Base-by-base conservation (phyloP, 2,888 invertebrate species). In the Fragum whitleyi region DNA sequence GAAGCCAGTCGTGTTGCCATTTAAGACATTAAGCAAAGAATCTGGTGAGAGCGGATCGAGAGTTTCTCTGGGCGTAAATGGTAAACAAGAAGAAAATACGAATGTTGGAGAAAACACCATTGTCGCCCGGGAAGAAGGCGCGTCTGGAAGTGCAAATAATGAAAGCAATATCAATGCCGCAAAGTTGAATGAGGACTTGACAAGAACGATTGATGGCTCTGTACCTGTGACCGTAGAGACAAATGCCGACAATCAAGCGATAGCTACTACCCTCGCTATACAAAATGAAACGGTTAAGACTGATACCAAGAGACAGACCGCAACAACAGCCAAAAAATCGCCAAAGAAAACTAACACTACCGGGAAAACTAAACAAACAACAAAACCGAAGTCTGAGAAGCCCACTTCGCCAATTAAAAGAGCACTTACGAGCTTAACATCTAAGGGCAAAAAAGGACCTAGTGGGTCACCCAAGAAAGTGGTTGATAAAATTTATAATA, bases 351-450 rank as follows among this genome's bases (percentile, higher is more conserved):
- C 32, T 26, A 28, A 32, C 7, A 14, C 29, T 61, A 19, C 61
- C 2, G 61, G 29, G 3, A 61, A 61, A 19, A 2, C 61, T 28
- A 61, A 61, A 19, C 61, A 21, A 51, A 51, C 39, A 28, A 28
- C 68, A 51, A 68, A 51, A 42, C 28, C 51, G 14, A 28, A 47
- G n/a, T 28, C 51, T 21, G 51, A 68, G 6, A 68, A 6, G 42
- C 61, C 29, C 29, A 61, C 21, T 2, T 61, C 61, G 2, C 61
- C 61, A 2, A n/a, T 61, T 11, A 61, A 32, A 61, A 21, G 42
- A 51, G 51, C 68, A 5, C 7, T 51, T 47, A 47, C 68, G 2
- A 68, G 21, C 21, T 2, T 51, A 3, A 28, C 26, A 68, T 42
- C 51, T 19, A 68, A 68, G 39, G 23, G 26, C 1, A 42, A 39